A percentile compares a stretch with the other conserved stretches of the same genome.
Conservation (phyloP, 2,797 vertebrate genomes). For the Linurgus olivaceus region DNA sequence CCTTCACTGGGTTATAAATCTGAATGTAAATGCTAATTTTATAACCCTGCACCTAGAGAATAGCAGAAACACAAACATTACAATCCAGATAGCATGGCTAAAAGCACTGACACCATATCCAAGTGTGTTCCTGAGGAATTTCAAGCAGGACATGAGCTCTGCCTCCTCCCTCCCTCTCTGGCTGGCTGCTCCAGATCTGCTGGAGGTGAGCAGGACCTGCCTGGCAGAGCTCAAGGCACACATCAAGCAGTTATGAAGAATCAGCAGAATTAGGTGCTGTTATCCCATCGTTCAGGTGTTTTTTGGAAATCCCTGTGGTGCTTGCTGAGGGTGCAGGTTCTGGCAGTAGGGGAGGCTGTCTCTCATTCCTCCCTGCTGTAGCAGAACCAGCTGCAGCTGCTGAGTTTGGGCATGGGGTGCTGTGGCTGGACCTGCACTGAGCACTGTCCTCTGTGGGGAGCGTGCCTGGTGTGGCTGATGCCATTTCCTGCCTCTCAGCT, state of each 20-base stretch:
- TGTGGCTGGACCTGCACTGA: rapidly evolving
- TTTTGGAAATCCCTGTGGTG: not conserved
- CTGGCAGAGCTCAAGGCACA: not conserved
- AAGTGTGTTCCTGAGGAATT: not conserved
- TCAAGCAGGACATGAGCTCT: not conserved
- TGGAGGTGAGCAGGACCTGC: not conserved
- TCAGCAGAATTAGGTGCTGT: too few species aligned
- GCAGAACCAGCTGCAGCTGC: not conserved
- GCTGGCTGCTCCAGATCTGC: not conserved
- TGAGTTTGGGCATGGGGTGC: not conserved
- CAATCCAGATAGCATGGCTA: not conserved
- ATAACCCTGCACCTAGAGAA: constrained; percentile 32
- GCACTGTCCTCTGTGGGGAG: rapidly evolving
- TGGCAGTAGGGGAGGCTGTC: not conserved
- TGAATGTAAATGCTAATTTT: constrained; percentile 42
- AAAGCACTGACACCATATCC: not conserved
- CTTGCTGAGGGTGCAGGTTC: not conserved
- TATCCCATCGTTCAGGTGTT: not conserved
- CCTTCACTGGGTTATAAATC: constrained; percentile 43
- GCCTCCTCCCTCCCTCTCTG: not conserved
- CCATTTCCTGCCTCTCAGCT: not conserved
- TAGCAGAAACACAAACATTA: not conserved
- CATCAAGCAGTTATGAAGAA: not conserved
- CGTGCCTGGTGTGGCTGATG: rapidly evolving
- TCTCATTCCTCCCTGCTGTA: not conserved